Percentiles rank a stretch among this genome's conserved stretches.
Conservation (phyloP, 2,888 invertebrate species). For the Belgica antarctica region DNA sequence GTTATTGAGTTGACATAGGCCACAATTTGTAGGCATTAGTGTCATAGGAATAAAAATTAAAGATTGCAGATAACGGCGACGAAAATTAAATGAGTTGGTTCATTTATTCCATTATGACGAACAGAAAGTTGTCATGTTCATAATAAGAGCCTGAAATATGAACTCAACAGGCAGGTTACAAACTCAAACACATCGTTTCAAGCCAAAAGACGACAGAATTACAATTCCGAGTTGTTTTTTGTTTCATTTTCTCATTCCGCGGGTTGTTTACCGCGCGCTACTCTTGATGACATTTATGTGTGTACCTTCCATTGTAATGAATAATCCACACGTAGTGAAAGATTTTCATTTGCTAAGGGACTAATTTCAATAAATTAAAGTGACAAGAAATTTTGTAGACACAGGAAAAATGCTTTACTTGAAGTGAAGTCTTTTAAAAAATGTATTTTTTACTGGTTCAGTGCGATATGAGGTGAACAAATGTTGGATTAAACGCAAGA, state of each 20-base stretch:
- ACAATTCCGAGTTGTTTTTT: too few relatives aligned
- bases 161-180: constrained; percentile 24
- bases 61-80: constrained; percentile 47
- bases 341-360: background rate
- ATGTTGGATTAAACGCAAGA: background rate
- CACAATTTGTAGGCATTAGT: constrained; percentile 50
- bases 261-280: background rate
- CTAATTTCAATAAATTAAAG: background rate
- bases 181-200: background rate
- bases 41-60: constrained; percentile 46
- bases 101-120: background rate
- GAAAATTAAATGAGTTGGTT: constrained; percentile 18
- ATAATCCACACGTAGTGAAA: background rate
- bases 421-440: too few relatives aligned
- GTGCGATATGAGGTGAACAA: too few relatives aligned
- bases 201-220: too few relatives aligned
- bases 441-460: too few relatives aligned
- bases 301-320: background rate
- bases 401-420: too few relatives aligned
- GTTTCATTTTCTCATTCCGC: background rate
- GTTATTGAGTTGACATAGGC: constrained; percentile 45
- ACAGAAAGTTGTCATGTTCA: constrained; percentile 31
- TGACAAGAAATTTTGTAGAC: background rate
- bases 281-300: background rate
- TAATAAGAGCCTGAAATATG: constrained; percentile 39